Percentiles rank a stretch among this genome's conserved stretches.
Conservation (phyloP, 2,888 invertebrate species). For the Villa cingulata region DNA sequence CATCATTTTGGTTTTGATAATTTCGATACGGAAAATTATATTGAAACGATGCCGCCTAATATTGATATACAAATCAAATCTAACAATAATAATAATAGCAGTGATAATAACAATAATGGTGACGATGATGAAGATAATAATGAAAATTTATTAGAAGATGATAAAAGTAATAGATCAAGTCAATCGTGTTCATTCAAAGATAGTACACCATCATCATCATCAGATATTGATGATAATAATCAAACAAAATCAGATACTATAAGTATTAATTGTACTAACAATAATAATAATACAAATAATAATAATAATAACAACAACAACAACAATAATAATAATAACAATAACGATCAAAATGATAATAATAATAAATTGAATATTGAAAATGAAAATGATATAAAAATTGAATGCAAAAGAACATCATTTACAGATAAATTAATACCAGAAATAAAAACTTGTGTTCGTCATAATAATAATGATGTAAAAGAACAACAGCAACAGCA, state of each 20-base stretch:
- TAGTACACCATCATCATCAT: constrained; percentile 8
- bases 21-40: constrained; percentile 6
- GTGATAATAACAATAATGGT: not conserved
- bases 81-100: not conserved
- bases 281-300: too few species aligned
- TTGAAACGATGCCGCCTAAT: not conserved
- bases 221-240: not conserved
- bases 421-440: constrained; percentile 12
- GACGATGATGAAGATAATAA: not conserved
- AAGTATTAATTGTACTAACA: not conserved
- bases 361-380: too few species aligned
- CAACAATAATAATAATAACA: not conserved
- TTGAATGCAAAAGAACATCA: not conserved
- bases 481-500: not conserved
- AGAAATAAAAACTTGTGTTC: constrained; percentile 10
- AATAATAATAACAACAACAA: not conserved
- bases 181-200: constrained; percentile 8
- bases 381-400: not conserved
- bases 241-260: constrained; percentile 1
- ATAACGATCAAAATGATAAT: too few species aligned
- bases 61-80: not conserved
- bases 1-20: constrained; percentile 54
- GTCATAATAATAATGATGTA: not conserved
- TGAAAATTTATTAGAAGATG: too few species aligned
- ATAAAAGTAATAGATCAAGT: not conserved